These are phyloP conservation scores for Netelia melanura DNA, from an alignment of 2,888 invertebrate genomes.

Conservation along the genomic window DNA sequence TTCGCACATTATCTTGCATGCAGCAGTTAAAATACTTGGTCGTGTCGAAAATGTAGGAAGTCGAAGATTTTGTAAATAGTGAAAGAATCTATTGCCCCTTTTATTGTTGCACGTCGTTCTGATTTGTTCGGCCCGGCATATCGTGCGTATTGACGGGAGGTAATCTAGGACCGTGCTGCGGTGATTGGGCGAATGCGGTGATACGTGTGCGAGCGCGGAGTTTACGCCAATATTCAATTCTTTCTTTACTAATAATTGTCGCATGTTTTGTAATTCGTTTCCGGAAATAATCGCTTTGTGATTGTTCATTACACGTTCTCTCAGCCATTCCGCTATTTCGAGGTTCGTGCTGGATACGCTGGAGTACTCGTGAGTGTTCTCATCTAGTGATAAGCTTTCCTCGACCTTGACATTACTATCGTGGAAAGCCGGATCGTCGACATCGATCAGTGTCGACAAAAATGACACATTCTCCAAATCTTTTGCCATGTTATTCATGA, in stretches of 20 bases:
- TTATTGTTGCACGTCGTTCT: slow-evolving; percentile 87
- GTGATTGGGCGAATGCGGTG: slow-evolving; percentile 86
- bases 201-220: slow-evolving; percentile 85
- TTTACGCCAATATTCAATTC: slow-evolving; percentile 75
- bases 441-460: slow-evolving; percentile 75
- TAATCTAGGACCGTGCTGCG: slow-evolving; percentile 89
- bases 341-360: slow-evolving; percentile 73
- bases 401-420: slow-evolving; percentile 76
- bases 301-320: slow-evolving; percentile 68
- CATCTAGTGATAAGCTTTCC: slow-evolving; percentile 83
- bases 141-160: slow-evolving; percentile 89
- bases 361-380: slow-evolving; percentile 79
- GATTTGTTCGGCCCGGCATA: slow-evolving; percentile 89
- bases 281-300: slow-evolving; percentile 57
- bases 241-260: slow-evolving; percentile 71
- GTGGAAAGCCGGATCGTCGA: slow-evolving; percentile 80
- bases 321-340: slow-evolving; percentile 82
- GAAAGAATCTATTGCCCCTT: slow-evolving; percentile 91
- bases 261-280: slow-evolving; percentile 49
- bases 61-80: slow-evolving; percentile 89
- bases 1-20: slow-evolving; percentile 80
- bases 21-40: slow-evolving; percentile 78
- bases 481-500: slow-evolving; percentile 73
- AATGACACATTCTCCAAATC: slow-evolving; percentile 78
- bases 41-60: slow-evolving; percentile 71